Percentiles rank a stretch among this genome's conserved stretches.
Evolutionary conservation across 2,888 invertebrate species (phyloP).

Genomic region (Aleiodes leptofemur): DNA sequence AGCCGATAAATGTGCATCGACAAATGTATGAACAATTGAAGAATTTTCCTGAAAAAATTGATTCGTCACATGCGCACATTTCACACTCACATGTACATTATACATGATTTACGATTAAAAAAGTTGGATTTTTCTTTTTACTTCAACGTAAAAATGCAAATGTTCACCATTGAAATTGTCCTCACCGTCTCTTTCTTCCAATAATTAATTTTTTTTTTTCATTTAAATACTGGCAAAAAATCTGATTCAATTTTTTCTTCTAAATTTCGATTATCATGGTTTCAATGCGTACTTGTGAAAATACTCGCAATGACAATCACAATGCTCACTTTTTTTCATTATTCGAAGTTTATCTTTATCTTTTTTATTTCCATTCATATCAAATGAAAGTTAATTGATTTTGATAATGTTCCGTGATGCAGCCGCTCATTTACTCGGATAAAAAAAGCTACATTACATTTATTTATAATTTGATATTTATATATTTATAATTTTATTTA

Average conservation of each 20-base stretch:
- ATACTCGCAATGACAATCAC: background rate
- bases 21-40: background rate
- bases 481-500: conserved; percentile 30
- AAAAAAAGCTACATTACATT: conserved; percentile 44
- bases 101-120: conserved; percentile 13
- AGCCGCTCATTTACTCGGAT: conserved; percentile 44
- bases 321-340: background rate
- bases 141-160: no score
- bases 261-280: background rate
- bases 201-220: no score
- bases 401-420: conserved; percentile 25
- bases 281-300: background rate
- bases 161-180: no score
- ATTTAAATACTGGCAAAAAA: background rate
- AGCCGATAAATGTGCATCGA: conserved; percentile 40
- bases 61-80: conserved; percentile 33
- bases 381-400: background rate
- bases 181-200: no score
- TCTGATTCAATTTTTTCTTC: background rate
- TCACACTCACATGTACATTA: conserved; percentile 27
- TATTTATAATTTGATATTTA: conserved; percentile 24
- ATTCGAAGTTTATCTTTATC: background rate
- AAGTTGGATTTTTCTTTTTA: no score
- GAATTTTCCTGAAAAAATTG: background rate
- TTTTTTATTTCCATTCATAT: background rate